These are phyloP conservation scores for Bradypus variegatus DNA, from an alignment of 2,797 vertebrate species.

Conservation along the genomic window DNA sequence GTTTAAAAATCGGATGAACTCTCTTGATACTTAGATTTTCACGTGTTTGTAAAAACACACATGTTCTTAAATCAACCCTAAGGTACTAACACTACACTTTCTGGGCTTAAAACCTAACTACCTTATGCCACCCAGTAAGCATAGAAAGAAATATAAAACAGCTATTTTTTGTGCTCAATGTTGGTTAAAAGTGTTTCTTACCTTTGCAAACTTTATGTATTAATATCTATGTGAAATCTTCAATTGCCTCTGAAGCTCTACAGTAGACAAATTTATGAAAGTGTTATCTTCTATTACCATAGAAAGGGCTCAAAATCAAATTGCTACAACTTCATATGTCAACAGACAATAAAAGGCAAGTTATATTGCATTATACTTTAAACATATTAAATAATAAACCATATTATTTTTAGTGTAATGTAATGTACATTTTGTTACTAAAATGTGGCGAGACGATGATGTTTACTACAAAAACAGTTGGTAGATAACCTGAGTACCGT, in stretches of 20 bases:
- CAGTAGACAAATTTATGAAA: neutral
- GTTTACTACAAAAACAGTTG: neutral
- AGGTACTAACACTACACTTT: neutral
- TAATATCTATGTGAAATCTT: neutral
- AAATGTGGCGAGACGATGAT: neutral
- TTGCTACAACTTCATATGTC: neutral
- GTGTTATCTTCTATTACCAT: neutral
- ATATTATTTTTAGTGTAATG: neutral
- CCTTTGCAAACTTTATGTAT: neutral
- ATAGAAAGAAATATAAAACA: neutral
- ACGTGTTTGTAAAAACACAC: neutral
- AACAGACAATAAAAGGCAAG: neutral
- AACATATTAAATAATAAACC: conserved; percentile 13
- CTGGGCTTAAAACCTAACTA: neutral
- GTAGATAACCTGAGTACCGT: neutral
- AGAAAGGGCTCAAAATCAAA: neutral
- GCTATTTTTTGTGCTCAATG: neutral
- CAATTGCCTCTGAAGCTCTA: neutral
- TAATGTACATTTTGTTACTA: conserved; percentile 1
- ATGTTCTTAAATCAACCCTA: neutral
- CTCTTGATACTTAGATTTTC: neutral
- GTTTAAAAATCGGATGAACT: conserved; percentile 1
- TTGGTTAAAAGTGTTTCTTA: neutral
- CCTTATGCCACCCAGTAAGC: neutral
- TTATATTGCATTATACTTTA: neutral